Base-by-base conservation (phyloP, 1,140 invertebrate genomes). In the Anastrepha obliqua region DNA sequence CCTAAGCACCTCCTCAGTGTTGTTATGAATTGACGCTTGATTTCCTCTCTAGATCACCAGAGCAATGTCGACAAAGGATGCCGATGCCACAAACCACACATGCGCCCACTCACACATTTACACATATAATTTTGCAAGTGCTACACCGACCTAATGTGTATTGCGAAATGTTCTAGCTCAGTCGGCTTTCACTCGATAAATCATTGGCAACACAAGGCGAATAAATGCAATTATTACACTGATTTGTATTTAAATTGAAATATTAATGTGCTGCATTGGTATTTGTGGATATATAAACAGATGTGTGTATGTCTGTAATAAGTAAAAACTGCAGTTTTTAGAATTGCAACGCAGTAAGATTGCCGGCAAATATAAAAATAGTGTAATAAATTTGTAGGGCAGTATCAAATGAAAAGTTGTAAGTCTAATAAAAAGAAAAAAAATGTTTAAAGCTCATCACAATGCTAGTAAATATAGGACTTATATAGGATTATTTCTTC, bases 151-250 rank as follows among this genome's bases (percentile, higher is more conserved):
- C 29, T 29, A 29, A 29, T 29, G 29, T 29, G 6, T 4, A 20
- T 8, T 81, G 44, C 29, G 17, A 7, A 9, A 55, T 51, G n/a
- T 51, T 81, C 20, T 20, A 39, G 29, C 20, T 81, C n/a, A 55
- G 74, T 81, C 47, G 55, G 74, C n/a, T 55, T 81, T n/a, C 44
- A 55, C 15, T 81, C 17, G 74, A 0, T 55, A 51, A 81, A 55
- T 55, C 51, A 55, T 81, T 81, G 74, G 51, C 74, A 55, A 55
- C 47, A 55, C 15, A 81, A 55, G 74, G 74, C 15, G 74, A n/a
- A 20, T n/a, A 81, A 81, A 81, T 81, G 20, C n/a, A 81, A 81
- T 81, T 81, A 81, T 81, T 81, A n/a, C 74, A 81, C 74, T 58
- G 47, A 81, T 81, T 81, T 81, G n/a, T 2, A 81, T 55, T 47